Conservation (phyloP, 2,888 invertebrate species). For the Caenorhabditis parvicauda region DNA sequence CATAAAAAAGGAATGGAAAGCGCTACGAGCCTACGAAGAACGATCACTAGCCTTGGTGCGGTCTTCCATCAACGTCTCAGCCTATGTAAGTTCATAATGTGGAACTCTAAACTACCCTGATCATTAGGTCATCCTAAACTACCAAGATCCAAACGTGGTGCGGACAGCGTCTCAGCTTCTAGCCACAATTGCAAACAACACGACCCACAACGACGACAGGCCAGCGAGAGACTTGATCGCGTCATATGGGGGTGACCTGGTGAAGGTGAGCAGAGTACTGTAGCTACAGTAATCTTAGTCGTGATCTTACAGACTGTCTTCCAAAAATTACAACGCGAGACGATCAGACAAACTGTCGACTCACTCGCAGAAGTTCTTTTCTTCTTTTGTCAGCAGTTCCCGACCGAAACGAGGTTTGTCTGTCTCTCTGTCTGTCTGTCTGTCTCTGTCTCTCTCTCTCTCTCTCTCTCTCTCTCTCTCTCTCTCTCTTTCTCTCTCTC, state of each 20-base stretch:
- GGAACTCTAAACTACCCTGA: neutral
- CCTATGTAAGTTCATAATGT: conserved; percentile 14
- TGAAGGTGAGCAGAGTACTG: conserved; percentile 17
- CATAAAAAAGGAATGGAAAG: conserved; percentile 34
- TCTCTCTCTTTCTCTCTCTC: conserved; percentile 3
- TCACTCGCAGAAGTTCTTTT: conserved; percentile 37
- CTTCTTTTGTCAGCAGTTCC: conserved; percentile 37
- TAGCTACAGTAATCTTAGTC: neutral
- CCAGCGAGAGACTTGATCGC: conserved; percentile 22
- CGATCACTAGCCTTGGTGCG: conserved; percentile 9
- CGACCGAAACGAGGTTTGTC: conserved; percentile 37
- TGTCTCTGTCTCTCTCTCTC: neutral
- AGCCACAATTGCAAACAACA: conserved; percentile 22
- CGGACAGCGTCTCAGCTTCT: conserved; percentile 27
- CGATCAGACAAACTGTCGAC: conserved; percentile 38
- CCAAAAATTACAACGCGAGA: conserved; percentile 29
- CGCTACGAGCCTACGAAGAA: conserved; percentile 11
- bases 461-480: neutral
- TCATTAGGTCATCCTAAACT: conserved; percentile 25
- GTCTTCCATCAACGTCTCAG: conserved; percentile 18
- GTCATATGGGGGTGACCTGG: conserved; percentile 18
- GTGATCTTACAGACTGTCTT: conserved; percentile 10
- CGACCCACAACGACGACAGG: conserved; percentile 17
- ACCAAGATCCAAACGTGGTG: conserved; percentile 28
- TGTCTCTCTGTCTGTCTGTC: neutral